phyloP scores from a whole-genome alignment of 2,113 vertebrate species.

The Isichthys henryi region DNA sequence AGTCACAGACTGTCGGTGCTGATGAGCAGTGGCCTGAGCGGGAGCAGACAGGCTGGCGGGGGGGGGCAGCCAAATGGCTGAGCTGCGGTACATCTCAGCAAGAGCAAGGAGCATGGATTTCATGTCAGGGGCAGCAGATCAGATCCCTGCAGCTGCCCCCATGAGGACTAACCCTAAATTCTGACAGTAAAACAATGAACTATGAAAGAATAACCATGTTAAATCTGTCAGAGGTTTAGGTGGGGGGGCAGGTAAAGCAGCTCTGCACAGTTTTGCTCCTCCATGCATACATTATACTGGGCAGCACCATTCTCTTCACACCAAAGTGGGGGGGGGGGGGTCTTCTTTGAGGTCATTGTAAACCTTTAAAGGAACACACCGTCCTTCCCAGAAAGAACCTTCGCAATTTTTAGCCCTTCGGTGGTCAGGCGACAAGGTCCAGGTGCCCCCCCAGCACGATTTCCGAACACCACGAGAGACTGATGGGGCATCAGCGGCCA shows the following conservation, averaged over 20 bases:
- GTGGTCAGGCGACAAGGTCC: not conserved
- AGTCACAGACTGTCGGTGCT: not conserved
- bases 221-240: not conserved
- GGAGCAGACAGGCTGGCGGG: too few relatives aligned
- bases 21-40: not conserved
- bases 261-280: not conserved
- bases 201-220: not conserved
- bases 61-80: too few relatives aligned
- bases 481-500: not conserved
- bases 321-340: not conserved
- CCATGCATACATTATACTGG: not conserved
- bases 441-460: not conserved
- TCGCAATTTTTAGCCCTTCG: not conserved
- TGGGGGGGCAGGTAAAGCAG: not conserved
- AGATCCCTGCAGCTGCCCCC: not conserved
- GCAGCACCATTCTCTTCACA: not conserved
- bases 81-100: too few relatives aligned
- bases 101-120: too few relatives aligned
- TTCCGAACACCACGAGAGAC: not conserved
- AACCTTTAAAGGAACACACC: not conserved
- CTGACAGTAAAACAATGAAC: not conserved
- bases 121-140: not conserved
- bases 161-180: not conserved
- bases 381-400: not conserved
- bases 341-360: not conserved